phyloP scores from a whole-genome alignment of 1,140 invertebrate species.

The Caenorhabditis inopinata region DNA sequence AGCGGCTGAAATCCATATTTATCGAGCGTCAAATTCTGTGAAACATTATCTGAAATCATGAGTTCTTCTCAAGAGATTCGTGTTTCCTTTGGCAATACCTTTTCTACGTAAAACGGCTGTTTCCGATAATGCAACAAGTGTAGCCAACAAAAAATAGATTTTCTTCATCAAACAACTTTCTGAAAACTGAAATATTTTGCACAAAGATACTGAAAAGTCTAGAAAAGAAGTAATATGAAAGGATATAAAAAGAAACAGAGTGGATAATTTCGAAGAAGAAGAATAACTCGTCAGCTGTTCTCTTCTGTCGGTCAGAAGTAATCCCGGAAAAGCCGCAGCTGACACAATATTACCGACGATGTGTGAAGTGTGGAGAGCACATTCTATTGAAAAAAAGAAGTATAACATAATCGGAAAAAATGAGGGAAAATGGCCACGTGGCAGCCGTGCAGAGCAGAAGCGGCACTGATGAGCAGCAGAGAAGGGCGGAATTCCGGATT shows the following conservation, averaged over 20 bases:
- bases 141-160: background rate
- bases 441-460: too few relatives aligned
- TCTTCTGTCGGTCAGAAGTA: background rate
- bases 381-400: too few relatives aligned
- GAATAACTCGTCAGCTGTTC: slow-evolving; percentile 14
- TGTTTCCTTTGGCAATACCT: background rate
- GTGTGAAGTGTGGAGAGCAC: background rate
- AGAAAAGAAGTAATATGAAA: slow-evolving; percentile 2
- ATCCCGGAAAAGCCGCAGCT: background rate
- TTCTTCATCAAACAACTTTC: background rate
- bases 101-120: background rate
- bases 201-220: background rate
- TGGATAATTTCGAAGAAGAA: background rate
- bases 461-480: too few relatives aligned
- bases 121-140: background rate
- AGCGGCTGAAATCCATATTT: slow-evolving; percentile 16
- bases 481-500: too few relatives aligned
- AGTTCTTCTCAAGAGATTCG: too few relatives aligned
- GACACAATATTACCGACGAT: background rate
- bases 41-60: background rate
- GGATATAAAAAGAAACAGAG: background rate
- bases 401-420: too few relatives aligned
- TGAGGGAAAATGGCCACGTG: too few relatives aligned
- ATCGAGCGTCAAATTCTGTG: background rate
- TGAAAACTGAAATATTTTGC: background rate